Conservation (phyloP, 1,140 invertebrate species). For the Drosophila sechellia region DNA sequence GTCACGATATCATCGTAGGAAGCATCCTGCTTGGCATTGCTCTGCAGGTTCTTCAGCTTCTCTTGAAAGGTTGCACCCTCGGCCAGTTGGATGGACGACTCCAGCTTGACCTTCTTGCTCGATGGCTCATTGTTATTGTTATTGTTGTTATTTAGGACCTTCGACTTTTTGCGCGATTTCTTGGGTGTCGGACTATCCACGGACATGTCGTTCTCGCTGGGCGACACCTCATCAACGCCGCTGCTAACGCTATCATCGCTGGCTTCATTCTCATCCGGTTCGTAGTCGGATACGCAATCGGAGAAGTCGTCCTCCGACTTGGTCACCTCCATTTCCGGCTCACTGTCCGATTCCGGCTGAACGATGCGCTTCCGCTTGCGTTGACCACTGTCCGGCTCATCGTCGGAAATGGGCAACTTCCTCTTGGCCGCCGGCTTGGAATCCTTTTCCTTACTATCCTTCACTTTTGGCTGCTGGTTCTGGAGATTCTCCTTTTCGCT, state of each 20-base stretch:
- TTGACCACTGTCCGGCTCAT: conserved; percentile 82
- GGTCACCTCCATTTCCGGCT: conserved; percentile 65
- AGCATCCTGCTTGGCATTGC: conserved; percentile 62
- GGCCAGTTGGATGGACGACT: conserved; percentile 37
- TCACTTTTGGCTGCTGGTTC: conserved; percentile 33
- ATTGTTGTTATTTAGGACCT: conserved; percentile 62
- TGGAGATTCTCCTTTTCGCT: conserved; percentile 57
- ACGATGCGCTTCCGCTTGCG: conserved; percentile 83
- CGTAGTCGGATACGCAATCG: conserved; percentile 57
- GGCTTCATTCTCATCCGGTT: conserved; percentile 43
- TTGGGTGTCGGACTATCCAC: conserved; percentile 46
- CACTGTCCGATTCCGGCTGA: conserved; percentile 85
- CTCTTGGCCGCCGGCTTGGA: conserved; percentile 31
- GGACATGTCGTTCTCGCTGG: conserved; percentile 27
- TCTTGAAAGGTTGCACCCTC: conserved; percentile 63
- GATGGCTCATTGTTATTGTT: conserved; percentile 63
- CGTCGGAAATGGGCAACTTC: conserved; percentile 54
- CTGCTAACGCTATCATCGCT: conserved; percentile 32
- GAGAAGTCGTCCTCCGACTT: conserved; percentile 71
- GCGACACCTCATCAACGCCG: conserved; percentile 42
- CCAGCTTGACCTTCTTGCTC: conserved; percentile 60
- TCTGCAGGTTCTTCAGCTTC: conserved; percentile 70
- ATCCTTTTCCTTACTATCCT: conserved; percentile 6
- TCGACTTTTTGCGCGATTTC: conserved; percentile 38
- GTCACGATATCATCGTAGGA: conserved; percentile 71